phyloP scores from a whole-genome alignment of 1,140 invertebrate genomes.

The Doryteuthis pealeii region DNA sequence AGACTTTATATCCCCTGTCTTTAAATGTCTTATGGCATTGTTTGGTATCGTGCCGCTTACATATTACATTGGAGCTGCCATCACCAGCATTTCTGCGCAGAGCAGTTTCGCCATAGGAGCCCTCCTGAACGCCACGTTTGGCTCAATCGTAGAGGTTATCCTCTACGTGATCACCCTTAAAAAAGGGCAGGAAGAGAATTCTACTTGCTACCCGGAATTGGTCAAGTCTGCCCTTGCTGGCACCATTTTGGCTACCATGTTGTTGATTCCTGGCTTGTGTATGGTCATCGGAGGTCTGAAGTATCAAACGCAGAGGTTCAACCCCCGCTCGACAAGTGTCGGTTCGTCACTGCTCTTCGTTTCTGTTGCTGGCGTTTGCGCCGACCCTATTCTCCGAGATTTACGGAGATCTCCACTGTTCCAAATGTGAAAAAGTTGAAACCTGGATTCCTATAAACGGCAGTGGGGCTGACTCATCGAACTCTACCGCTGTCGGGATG shows the following conservation, averaged over 20 bases:
- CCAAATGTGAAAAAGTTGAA: constrained; percentile 36
- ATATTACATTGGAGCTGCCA: constrained; percentile 55
- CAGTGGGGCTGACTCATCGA: constrained; percentile 1
- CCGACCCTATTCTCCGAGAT: constrained; percentile 54
- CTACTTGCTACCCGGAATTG: constrained; percentile 48
- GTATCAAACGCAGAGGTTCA: constrained; percentile 51
- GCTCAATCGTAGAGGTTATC: constrained; percentile 56
- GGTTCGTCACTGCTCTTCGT: constrained; percentile 53
- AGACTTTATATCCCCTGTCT: constrained; percentile 27
- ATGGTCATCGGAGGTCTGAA: constrained; percentile 56
- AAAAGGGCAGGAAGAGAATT: constrained; percentile 29
- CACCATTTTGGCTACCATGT: constrained; percentile 20
- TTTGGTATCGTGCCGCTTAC: constrained; percentile 52
- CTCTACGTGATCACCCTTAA: constrained; percentile 47
- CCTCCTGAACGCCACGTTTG: constrained; percentile 55
- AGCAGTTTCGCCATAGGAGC: constrained; percentile 54
- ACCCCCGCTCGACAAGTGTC: constrained; percentile 50
- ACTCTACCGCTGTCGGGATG: constrained; percentile 27
- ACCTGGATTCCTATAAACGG: constrained; percentile 9
- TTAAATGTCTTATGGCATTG: constrained; percentile 49
- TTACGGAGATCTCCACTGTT: constrained; percentile 47
- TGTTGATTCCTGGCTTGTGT: constrained; percentile 45
- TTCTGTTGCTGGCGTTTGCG: constrained; percentile 51
- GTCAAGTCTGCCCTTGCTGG: constrained; percentile 52
- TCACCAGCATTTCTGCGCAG: constrained; percentile 56